These are phyloP conservation scores for Epinephelus malabaricus DNA, from an alignment of 2,797 vertebrate species.

Conservation along the genomic window DNA sequence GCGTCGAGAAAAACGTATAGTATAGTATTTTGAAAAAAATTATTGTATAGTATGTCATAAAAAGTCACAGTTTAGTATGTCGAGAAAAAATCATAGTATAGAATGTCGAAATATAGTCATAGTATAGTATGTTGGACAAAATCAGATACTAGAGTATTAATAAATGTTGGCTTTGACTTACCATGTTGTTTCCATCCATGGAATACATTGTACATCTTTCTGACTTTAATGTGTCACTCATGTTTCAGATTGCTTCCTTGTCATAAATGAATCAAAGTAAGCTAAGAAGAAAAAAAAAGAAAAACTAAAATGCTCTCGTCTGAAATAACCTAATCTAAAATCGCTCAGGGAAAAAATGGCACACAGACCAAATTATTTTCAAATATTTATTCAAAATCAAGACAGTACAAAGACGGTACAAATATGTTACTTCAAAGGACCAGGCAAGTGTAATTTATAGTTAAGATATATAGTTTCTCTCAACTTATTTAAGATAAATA, in stretches of 20 bases:
- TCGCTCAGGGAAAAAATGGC: background rate
- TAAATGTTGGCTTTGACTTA: background rate
- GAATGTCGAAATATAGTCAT: background rate
- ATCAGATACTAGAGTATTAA: no score
- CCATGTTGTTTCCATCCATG: background rate
- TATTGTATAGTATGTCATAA: no score
- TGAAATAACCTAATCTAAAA: no score
- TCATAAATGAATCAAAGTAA: no score
- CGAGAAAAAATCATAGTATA: no score
- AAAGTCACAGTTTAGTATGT: no score
- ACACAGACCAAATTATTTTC: conserved; percentile 50
- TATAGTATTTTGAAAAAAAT: no score
- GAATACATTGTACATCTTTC: no score
- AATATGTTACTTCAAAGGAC: conserved; percentile 75
- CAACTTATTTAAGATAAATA: conserved; percentile 44
- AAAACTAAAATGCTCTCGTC: background rate
- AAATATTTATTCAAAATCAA: conserved; percentile 87
- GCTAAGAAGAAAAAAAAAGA: background rate
- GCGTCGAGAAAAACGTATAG: background rate
- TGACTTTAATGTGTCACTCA: no score
- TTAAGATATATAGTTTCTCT: conserved; percentile 54
- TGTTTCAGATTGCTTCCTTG: no score
- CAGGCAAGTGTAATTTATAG: conserved; percentile 70
- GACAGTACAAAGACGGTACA: conserved; percentile 84
- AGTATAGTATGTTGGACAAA: background rate